Evolutionary conservation across 2,113 vertebrate genomes (phyloP).

Genomic region (Antechinus flavipes): DNA sequence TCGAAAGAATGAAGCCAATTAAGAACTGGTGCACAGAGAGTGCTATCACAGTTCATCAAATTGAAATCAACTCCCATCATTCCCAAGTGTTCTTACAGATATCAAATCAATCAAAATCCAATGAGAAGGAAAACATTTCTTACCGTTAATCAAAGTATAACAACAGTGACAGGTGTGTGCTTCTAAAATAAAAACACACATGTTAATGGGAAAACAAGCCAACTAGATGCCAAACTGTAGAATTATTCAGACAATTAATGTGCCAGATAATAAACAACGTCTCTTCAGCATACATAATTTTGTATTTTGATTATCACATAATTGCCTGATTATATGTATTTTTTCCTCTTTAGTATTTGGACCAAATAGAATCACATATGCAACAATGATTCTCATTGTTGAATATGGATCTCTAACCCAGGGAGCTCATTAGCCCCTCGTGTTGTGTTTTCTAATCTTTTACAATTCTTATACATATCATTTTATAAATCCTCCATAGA

Average conservation of each 20-base stretch:
- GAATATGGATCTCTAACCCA: background rate
- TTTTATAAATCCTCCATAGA: background rate
- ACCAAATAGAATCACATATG: background rate
- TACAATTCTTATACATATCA: background rate
- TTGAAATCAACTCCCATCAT: constrained; percentile 8
- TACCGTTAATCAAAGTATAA: constrained; percentile 42
- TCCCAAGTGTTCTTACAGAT: background rate
- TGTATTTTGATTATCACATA: constrained; percentile 30
- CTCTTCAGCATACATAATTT: background rate
- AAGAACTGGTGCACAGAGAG: background rate
- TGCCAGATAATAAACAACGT: constrained; percentile 7
- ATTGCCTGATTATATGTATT: constrained; percentile 33
- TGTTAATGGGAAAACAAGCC: constrained; percentile 28
- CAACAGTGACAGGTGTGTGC: constrained; percentile 43
- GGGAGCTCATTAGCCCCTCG: background rate
- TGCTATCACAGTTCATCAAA: constrained; percentile 19
- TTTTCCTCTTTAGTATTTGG: background rate
- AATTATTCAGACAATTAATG: constrained; percentile 8
- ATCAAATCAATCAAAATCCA: constrained; percentile 39
- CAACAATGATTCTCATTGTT: background rate
- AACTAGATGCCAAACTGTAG: background rate
- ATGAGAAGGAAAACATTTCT: constrained; percentile 33
- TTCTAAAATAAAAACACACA: constrained; percentile 56
- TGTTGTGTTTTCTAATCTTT: background rate
- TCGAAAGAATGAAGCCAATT: constrained; percentile 43